Evolutionary conservation across 92 coral and sea anemone species (phyloP).

Genomic region (Umimayanthus chanpuru): DNA sequence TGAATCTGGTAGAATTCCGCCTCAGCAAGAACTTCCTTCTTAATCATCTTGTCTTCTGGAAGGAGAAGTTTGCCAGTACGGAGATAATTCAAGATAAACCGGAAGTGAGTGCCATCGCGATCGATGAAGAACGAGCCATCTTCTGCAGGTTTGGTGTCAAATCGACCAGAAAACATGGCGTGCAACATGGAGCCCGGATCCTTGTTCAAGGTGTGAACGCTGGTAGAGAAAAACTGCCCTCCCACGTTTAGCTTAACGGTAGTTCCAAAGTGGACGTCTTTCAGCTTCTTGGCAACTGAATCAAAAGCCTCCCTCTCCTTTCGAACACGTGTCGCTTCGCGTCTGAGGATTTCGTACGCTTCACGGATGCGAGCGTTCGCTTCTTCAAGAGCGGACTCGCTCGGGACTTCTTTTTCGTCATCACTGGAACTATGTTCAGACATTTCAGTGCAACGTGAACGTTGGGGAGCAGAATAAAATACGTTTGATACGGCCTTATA

Average conservation of each 20-base stretch:
- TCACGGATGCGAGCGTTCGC: constrained; percentile 27
- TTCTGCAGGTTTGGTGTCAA: constrained; percentile 69
- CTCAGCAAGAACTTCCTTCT: constrained; percentile 56
- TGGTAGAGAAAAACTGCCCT: too few species aligned
- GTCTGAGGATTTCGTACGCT: constrained; percentile 35
- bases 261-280: too few species aligned
- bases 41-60: constrained; percentile 40
- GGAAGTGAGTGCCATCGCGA: constrained; percentile 77
- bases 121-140: constrained; percentile 44
- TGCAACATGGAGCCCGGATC: too few species aligned
- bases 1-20: too few species aligned
- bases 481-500: too few species aligned
- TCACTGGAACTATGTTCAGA: background rate
- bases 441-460: background rate
- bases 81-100: constrained; percentile 76
- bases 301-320: too few species aligned
- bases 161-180: constrained; percentile 28
- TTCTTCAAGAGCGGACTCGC: constrained; percentile 38
- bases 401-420: constrained; percentile 5
- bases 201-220: background rate
- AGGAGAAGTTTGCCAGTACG: constrained; percentile 49
- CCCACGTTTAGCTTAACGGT: too few species aligned
- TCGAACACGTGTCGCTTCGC: too few species aligned
- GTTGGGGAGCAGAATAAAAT: too few species aligned
- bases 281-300: too few species aligned